Base-by-base conservation (phyloP, 2,797 vertebrate genomes). In the Sebastes iracundus region DNA sequence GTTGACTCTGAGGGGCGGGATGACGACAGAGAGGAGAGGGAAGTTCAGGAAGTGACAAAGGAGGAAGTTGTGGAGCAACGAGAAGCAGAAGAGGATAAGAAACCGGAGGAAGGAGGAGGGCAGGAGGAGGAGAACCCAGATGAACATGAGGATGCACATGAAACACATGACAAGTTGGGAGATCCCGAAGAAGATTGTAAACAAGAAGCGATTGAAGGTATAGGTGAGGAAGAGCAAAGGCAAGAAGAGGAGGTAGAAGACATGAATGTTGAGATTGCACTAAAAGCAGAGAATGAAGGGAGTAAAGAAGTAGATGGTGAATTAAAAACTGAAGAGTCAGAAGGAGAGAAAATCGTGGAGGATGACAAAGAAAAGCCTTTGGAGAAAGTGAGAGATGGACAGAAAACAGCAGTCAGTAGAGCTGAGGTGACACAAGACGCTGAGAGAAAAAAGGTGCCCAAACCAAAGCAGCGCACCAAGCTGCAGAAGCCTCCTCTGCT, bases 401-500 rank as follows among this genome's bases (percentile, higher is more conserved):
- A 83, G 27, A 88, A 74, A 10, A 14, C 66, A 63, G 72, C 59
- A 7, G 68, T 77, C 28, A 58, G 69, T n/a, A 75, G 69, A 88
- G 73, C 58, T 67, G 79, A 86, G 78, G 38, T 14, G 7, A 32
- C 69, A 49, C 73, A 81, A 70, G 10, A 64, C 1, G 16, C 68
- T 4, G 68, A 76, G 3, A 67, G 30, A 16, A n/a, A 25, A 32
- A 85, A 72, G 55, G 3, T 80, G 30, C 90, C 92, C 55, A 91
- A 89, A 86, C 92, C 93, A 73, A 93, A 91, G 87, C 93, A 91
- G 75, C 91, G 90, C 46, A 93, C 86, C 72, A 88, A 77, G 86
- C 88, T 93, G 46, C 87, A 93, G 87, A 93, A 92, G 78, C 94
- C 92, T 22, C 90, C 95, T 58, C 82, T 95, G 75, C 93, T 95